Base-by-base conservation (phyloP, 2,113 vertebrate species). In the Dipodomys ordii region DNA sequence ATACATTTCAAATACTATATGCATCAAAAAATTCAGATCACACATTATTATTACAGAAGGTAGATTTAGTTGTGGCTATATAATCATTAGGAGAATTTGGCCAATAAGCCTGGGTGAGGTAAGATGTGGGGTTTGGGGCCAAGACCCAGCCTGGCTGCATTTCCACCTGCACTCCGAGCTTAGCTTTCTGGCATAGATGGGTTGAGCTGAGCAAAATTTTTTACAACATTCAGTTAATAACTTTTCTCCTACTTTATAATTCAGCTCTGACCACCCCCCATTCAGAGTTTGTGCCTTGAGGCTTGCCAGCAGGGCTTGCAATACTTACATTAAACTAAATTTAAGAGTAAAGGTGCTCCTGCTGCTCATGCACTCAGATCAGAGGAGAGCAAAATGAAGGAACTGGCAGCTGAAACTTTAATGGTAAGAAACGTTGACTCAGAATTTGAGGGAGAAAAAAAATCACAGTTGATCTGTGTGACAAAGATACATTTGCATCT, bases 301-400 rank as follows among this genome's bases (percentile, higher is more conserved):
- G 98, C 98, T 97, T 98, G 97, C 97, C 98, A 98, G 98, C 97
- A 98, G 98, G 98, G 96, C 97, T 98, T 98, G 97, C 98, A 96
- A 93, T 98, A 96, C 98, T 98, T 98, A 98, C 96, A 98, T 98
- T 98, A 98, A 98, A 98, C 97, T 97, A 98, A 98, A 98, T 98
- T 98, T 98, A 98, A 98, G 98, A 98, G 98, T 98, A 97, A 98
- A 98, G 98, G 98, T 98, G 97, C 97, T 98, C 98, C 98, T 97
- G 98, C 98, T 98, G 98, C 97, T 98, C 97, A 97, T 88, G 96
- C 97, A 92, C 96, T 98, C 96, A 98, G 98, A 98, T 98, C 98
- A 98, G 96, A 98, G 97, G 94, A 96, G 95, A 98, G 98, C 97
- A 98, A 98, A 98, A 98, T 96, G 98, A 98, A 98, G 98, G 96